Evolutionary conservation across 2,113 vertebrate genomes (phyloP).

Genomic region (Bucco capensis): DNA sequence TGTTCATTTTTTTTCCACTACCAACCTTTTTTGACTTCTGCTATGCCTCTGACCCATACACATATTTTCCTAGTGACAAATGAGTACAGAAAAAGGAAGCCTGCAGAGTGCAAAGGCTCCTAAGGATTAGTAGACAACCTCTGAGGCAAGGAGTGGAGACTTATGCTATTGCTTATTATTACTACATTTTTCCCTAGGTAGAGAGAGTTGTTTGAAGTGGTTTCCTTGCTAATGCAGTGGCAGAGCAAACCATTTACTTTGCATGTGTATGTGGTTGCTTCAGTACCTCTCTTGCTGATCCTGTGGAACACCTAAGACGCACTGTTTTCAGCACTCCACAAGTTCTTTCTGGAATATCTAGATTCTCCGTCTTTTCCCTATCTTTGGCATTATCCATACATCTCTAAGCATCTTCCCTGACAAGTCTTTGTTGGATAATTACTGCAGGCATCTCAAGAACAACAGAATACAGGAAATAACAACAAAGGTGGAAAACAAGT

Average conservation of each 20-base stretch:
- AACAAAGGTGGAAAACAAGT: neutral
- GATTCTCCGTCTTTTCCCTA: neutral
- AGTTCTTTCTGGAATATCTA: neutral
- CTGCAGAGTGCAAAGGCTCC: conserved; percentile 56
- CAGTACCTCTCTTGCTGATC: conserved; percentile 29
- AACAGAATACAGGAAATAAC: neutral
- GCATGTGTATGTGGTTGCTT: conserved; percentile 62
- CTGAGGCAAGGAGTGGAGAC: conserved; percentile 64
- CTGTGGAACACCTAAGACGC: conserved; percentile 48
- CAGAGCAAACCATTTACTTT: conserved; percentile 61
- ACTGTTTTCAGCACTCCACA: neutral
- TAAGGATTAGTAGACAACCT: conserved; percentile 55
- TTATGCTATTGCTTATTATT: conserved; percentile 64
- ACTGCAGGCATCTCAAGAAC: neutral
- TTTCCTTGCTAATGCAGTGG: conserved; percentile 59
- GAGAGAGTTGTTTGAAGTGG: conserved; percentile 62
- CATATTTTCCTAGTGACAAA: conserved; percentile 61
- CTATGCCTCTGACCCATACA: conserved; percentile 19
- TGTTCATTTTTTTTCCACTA: conserved; percentile 3
- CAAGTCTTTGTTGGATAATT: neutral
- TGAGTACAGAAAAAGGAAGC: conserved; percentile 58
- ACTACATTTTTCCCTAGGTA: conserved; percentile 61
- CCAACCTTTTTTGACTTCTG: neutral
- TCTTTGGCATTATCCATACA: neutral
- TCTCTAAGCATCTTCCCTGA: neutral